Conservation (phyloP, 2,113 vertebrate species). For the Fulica atra region DNA sequence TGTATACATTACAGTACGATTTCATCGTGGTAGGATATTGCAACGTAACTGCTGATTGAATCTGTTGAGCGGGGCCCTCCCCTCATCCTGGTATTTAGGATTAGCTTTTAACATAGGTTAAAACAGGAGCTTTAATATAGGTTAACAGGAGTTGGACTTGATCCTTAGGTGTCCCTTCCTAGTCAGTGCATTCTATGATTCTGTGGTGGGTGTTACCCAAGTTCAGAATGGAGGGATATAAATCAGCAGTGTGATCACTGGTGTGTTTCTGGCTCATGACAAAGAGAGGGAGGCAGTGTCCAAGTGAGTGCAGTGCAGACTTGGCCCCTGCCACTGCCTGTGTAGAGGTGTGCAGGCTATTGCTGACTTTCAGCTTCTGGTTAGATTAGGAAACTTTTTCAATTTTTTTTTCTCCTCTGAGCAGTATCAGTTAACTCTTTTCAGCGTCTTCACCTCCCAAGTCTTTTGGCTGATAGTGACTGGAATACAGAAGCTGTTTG, state of each 20-base stretch:
- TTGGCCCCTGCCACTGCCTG: not conserved
- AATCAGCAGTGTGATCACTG: accelerated
- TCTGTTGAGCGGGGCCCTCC: not conserved
- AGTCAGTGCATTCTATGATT: no score
- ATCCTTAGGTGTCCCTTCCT: no score
- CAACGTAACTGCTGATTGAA: not conserved
- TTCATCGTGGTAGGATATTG: not conserved
- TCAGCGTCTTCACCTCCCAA: not conserved
- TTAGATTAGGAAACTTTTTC: not conserved
- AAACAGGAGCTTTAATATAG: no score
- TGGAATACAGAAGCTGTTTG: not conserved
- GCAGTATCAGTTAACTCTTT: not conserved
- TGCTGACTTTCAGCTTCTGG: not conserved
- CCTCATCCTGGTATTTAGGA: not conserved
- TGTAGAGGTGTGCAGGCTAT: not conserved
- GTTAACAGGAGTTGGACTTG: no score
- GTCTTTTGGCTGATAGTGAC: not conserved
- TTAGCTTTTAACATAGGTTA: not conserved
- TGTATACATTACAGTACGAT: not conserved
- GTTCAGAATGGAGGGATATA: not conserved
- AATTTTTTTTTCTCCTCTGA: not conserved
- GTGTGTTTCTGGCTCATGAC: not conserved
- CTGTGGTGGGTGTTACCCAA: not conserved
- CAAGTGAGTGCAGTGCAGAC: not conserved
- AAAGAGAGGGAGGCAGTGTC: not conserved